Base-by-base conservation (phyloP, 2,113 vertebrate genomes). In the Erythrolamprus reginae region DNA sequence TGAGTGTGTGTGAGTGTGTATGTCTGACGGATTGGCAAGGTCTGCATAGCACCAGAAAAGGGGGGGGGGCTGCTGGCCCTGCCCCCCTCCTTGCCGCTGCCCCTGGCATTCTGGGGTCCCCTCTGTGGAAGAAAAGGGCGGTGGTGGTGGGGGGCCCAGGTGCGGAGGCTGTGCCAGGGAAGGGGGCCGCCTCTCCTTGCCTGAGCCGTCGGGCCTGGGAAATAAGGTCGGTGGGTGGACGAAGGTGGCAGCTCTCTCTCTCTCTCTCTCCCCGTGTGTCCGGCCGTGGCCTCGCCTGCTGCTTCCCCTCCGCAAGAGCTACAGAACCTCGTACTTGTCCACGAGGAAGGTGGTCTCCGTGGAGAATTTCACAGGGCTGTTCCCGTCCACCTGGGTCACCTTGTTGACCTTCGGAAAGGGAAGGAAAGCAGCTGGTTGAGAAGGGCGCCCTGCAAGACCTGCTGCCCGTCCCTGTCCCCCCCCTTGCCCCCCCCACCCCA, bases 251-350 rank as follows among this genome's bases (percentile, higher is more conserved):
- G 94, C 86, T 52, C 96, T 83, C 95, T 96, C 96, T 92, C 90
- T 50, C 96, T 83, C 94, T 96, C 96, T 92, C 89, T 45, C 93
- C n/a, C n/a, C n/a, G 96, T 94, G 94, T 94, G 92, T 92, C 95
- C 93, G 88, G 95, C 95, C 95, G 94, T 94, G 95, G 86, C 87
- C 92, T 95, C 96, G 95, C 91, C 92, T 90, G 92, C 92, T 0
- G 0, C 0, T 38, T 95, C 84, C 93, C 88, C 86, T 84, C 0
- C 1, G 91, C 93, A 89, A 86, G 33, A 82, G n/a, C 94, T 99
- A 99, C 98, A 99, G 98, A 95, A 99, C 99, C 95, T 99, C 99
- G 0, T 99, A 99, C 96, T 99, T 99, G 97, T 99, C 99, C 90
- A 99, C 98, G 88, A 99, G 94, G 93, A 99, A 99, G 94, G 98